These are phyloP conservation scores for Dromococcyx pavoninus DNA, from an alignment of 2,797 vertebrate species.

Conservation along the genomic window DNA sequence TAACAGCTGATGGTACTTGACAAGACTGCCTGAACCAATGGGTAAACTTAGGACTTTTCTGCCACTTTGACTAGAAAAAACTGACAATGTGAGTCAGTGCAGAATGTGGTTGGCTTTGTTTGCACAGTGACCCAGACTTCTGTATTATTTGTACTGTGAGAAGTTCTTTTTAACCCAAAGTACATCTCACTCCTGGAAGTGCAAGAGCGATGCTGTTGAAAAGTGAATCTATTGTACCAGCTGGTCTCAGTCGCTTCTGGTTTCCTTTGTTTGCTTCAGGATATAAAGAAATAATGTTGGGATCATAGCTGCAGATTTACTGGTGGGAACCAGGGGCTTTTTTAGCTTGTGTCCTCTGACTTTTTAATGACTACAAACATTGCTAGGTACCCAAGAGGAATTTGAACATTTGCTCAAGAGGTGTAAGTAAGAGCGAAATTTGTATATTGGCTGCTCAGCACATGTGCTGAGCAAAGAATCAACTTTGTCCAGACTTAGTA, in stretches of 20 bases:
- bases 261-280: neutral
- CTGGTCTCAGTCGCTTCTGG: neutral
- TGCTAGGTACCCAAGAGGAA: neutral
- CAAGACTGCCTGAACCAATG: neutral
- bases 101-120: neutral
- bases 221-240: neutral
- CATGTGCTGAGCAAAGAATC: neutral
- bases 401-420: neutral
- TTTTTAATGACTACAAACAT: neutral
- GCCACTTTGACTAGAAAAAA: neutral
- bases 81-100: neutral
- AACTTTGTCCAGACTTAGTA: neutral
- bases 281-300: neutral
- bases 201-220: neutral
- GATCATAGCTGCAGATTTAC: neutral
- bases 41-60: neutral
- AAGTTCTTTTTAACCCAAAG: fast-evolving
- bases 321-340: neutral
- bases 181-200: neutral
- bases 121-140: neutral
- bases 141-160: neutral
- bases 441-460: neutral
- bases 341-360: neutral
- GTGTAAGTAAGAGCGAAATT: neutral
- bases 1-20: neutral